Base-by-base conservation (phyloP, 2,888 invertebrate species). In the Sarcophaga rosellei region DNA sequence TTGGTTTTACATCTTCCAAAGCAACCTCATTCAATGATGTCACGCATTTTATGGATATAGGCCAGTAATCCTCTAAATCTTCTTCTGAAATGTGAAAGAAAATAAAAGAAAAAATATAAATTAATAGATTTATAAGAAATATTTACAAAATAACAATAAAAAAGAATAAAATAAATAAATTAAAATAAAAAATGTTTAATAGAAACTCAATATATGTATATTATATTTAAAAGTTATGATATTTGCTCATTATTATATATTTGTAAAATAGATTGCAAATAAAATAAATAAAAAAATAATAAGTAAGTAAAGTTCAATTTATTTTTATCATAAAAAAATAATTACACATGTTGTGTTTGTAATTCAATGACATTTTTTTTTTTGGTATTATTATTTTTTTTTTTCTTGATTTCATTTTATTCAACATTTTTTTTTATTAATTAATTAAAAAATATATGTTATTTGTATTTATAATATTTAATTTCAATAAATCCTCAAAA, bases 21-120 rank as follows among this genome's bases (percentile, higher is more conserved):
- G 88, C 90, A 62, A 89, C 90, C 23, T 91, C 92, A 78, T 93
- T 93, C n/a, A 93, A 89, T 20, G 92, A 91, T 47, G 93, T 93
- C 23, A 93, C 91, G 83, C 93, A 93, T 86, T 92, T 93, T 3
- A 93, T 90, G 47, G 92, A 91, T 79, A 93, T 88, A 4, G 89
- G 91, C 91, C 92, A 93, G 70, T 85, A 86, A 76, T 88, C 88
- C 57, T 93, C 93, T 93, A 91, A 86, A 90, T 1, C 2, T 2
- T 20, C 53, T 12, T 44, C 8, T 15, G 20, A 57, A 15, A 53
- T 17, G 47, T 57, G 23, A 12, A n/a, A 63, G 62, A 62, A 45
- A 20, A 47, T 6, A n/a, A 47, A 3, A 44, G 15, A 25, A 25
- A 63, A 5, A 68, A 20, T 88, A 89, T 76, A 44, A 78, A 86